Conservation (phyloP, 2,888 invertebrate species). For the Heliconius erato region DNA sequence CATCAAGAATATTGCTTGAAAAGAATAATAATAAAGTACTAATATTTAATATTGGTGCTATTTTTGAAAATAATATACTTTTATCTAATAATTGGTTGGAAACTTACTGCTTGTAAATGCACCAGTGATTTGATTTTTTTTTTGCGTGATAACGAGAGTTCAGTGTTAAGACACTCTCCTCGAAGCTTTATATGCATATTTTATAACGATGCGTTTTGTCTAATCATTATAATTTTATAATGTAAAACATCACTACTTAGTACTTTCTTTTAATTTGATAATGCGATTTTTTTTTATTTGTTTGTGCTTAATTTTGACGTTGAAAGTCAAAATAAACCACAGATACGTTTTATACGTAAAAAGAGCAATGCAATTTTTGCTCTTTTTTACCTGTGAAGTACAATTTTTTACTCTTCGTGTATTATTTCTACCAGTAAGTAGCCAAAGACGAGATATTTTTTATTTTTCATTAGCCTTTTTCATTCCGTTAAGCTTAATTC, state of each 20-base stretch:
- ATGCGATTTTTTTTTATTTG: neutral
- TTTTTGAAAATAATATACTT: slow-evolving; percentile 60
- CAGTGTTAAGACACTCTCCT: neutral
- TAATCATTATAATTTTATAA: neutral
- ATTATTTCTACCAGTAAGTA: slow-evolving; percentile 59
- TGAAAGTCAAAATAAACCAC: neutral
- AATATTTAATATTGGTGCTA: slow-evolving; percentile 84
- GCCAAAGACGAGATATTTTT: slow-evolving; percentile 73
- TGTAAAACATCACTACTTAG: neutral
- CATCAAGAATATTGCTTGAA: slow-evolving; percentile 67
- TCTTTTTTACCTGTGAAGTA: slow-evolving; percentile 72
- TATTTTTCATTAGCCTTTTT: slow-evolving; percentile 59
- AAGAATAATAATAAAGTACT: slow-evolving; percentile 70
- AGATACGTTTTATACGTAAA: neutral
- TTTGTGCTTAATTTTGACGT: neutral
- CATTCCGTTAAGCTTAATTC: slow-evolving; percentile 63
- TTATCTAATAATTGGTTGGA: slow-evolving; percentile 41
- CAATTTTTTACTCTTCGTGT: slow-evolving; percentile 64
- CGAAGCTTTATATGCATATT: too few relatives aligned
- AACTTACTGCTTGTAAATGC: slow-evolving; percentile 55
- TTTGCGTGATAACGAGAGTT: neutral
- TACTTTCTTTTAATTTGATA: neutral
- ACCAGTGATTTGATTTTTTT: slow-evolving; percentile 74
- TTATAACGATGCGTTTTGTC: neutral
- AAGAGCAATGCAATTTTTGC: slow-evolving; percentile 12